A percentile compares a stretch with the other conserved stretches of the same genome.
These are phyloP conservation scores for Popillia japonica DNA, from an alignment of 1,140 invertebrate species.

Conservation along the genomic window DNA sequence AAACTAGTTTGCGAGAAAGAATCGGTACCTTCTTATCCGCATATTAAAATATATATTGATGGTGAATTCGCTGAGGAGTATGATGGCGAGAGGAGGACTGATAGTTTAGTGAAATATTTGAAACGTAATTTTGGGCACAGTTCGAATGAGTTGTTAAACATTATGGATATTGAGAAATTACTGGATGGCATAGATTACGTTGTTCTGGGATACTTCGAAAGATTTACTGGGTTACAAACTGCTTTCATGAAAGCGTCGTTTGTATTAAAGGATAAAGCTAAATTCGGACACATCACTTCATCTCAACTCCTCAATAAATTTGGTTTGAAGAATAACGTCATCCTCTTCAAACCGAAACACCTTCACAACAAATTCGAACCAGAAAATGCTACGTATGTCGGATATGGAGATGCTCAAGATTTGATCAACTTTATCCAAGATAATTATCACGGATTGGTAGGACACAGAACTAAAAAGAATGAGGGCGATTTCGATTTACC, in stretches of 20 bases:
- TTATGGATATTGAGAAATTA: neutral
- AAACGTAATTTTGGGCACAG: neutral
- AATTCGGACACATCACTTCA: slow-evolving; percentile 11
- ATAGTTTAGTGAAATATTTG: neutral
- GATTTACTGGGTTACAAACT: slow-evolving; percentile 28
- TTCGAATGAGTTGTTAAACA: slow-evolving; percentile 21
- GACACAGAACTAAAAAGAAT: slow-evolving; percentile 9
- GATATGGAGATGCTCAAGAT: slow-evolving; percentile 13
- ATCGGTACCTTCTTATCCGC: neutral
- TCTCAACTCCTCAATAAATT: neutral
- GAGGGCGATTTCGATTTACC: slow-evolving; percentile 61
- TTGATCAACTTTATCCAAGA: slow-evolving; percentile 29
- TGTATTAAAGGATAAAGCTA: slow-evolving; percentile 2
- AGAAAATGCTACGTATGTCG: neutral
- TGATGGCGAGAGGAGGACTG: neutral
- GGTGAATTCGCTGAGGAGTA: slow-evolving; percentile 13
- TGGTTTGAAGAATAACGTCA: slow-evolving; percentile 1
- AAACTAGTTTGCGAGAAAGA: slow-evolving; percentile 11
- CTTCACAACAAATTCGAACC: slow-evolving; percentile 32
- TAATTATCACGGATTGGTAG: slow-evolving; percentile 28
- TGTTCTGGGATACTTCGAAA: slow-evolving; percentile 35
- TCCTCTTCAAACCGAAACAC: slow-evolving; percentile 13
- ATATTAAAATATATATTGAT: neutral
- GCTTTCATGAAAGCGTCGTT: slow-evolving; percentile 26
- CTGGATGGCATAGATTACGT: neutral